Evolutionary conservation across 2,797 vertebrate species (phyloP).

Genomic region (Gymnoscopelus microlampas): DNA sequence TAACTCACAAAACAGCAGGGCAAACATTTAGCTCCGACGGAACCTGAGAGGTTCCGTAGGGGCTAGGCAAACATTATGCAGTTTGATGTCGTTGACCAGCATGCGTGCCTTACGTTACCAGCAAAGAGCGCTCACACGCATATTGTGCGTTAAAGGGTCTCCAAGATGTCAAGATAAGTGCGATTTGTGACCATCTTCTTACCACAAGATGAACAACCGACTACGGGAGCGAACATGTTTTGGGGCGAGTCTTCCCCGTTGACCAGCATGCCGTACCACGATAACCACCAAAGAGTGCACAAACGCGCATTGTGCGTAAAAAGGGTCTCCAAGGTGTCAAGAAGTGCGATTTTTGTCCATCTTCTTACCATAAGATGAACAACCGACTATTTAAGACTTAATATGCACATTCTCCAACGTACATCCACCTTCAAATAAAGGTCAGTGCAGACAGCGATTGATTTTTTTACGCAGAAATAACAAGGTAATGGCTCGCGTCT

Average conservation of each 20-base stretch:
- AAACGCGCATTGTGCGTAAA: constrained; percentile 28
- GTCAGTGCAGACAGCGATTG: not conserved
- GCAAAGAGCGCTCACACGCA: not conserved
- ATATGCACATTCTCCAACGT: constrained; percentile 11
- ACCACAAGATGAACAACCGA: not conserved
- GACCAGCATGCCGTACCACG: not conserved
- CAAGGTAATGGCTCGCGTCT: not conserved
- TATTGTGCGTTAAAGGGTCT: constrained; percentile 18
- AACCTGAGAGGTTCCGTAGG: too few relatives aligned
- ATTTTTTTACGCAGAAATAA: not conserved
- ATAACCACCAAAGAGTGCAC: not conserved
- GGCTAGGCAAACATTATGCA: constrained; percentile 6
- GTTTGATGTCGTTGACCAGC: not conserved
- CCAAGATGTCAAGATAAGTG: not conserved
- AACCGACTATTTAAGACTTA: not conserved
- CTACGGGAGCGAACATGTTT: too few relatives aligned
- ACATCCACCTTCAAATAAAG: not conserved
- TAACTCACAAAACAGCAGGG: too few relatives aligned
- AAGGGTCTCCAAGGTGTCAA: not conserved
- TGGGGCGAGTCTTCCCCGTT: not conserved
- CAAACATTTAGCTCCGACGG: too few relatives aligned
- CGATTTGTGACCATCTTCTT: not conserved
- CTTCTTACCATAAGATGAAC: constrained; percentile 13
- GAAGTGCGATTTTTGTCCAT: not conserved
- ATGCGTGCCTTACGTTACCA: not conserved